These are phyloP conservation scores for Cyclina sinensis DNA, from an alignment of 1,140 invertebrate species.

Conservation along the genomic window DNA sequence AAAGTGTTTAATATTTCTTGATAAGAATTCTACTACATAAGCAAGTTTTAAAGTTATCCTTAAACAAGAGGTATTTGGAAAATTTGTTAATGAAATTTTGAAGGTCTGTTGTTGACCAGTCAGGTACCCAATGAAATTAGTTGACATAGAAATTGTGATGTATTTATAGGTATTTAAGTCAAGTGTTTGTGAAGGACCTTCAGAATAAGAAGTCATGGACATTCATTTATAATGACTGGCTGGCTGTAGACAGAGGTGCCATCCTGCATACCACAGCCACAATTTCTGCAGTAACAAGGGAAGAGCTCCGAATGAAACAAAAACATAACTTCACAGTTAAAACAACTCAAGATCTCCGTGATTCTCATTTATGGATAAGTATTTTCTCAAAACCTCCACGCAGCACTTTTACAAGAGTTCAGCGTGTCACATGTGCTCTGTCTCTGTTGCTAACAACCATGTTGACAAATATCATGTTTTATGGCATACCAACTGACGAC, in stretches of 20 bases:
- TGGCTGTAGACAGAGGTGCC: constrained; percentile 72
- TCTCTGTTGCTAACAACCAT: constrained; percentile 79
- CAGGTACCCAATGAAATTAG: no score
- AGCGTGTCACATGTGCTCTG: constrained; percentile 82
- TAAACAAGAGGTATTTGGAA: no score
- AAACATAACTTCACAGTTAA: constrained; percentile 71
- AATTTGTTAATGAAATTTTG: no score
- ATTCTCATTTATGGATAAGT: constrained; percentile 81
- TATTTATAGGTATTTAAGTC: constrained; percentile 76
- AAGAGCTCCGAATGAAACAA: constrained; percentile 69
- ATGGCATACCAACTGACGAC: constrained; percentile 78
- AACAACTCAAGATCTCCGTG: constrained; percentile 78
- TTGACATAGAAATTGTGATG: no score
- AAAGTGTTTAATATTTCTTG: no score
- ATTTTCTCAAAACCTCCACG: constrained; percentile 77
- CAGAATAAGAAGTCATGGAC: constrained; percentile 72
- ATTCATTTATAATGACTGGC: constrained; percentile 80
- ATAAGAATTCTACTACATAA: no score
- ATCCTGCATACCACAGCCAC: constrained; percentile 38
- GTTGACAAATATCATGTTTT: constrained; percentile 83
- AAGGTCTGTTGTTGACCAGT: no score
- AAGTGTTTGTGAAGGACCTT: constrained; percentile 75
- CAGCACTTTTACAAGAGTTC: constrained; percentile 80
- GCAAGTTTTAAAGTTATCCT: no score
- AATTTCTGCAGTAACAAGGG: constrained; percentile 69